Base-by-base conservation (phyloP, 2,113 vertebrate genomes). In the Hemiprocne comata region DNA sequence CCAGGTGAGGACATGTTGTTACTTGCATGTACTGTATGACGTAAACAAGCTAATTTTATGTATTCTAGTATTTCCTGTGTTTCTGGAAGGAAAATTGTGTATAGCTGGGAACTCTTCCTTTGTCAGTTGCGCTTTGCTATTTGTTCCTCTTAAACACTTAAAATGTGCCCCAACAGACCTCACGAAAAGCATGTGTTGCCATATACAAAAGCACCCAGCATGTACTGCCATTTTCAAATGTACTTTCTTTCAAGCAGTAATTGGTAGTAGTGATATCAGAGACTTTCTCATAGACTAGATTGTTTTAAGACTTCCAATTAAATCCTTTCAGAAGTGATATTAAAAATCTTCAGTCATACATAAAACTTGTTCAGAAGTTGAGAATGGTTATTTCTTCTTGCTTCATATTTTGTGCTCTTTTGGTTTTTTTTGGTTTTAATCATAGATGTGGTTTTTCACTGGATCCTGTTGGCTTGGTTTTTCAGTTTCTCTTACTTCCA, bases 401-500 rank as follows among this genome's bases (percentile, higher is more conserved):
- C 34, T 81, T 44, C 7, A 0, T 10, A 2, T 42, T 78, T 67
- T 38, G 16, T 53, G 13, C 10, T 25, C 17, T 34, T 88, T 19
- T 21, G 33, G 7, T 29, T 48, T 31, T n/a, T 28, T 73, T 75
- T 42, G 8, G 4, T 55, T 71, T 50, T 36, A 31, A 24, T 26
- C 9, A 0, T 1, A 28, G 51, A 0, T 6, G 1, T 46, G 10
- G 9, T 57, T 92, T 94, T 53, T 95, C 60, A 93, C 34, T 55
- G 24, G 80, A 23, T 77, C 20, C 3, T 88, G 25, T 93, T 95
- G 92, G 11, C 55, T 90, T 96, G 60, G 20, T 94, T 97, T 98
- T 98, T 71, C 96, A 99, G 99, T 98, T 95, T 98, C 98, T 2
- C 98, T 99, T 60, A 99, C 99, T 15, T 98, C 98, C 42, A 94